phyloP scores from a whole-genome alignment of 2,888 invertebrate species.

The Prostheceraeus crozeri region DNA sequence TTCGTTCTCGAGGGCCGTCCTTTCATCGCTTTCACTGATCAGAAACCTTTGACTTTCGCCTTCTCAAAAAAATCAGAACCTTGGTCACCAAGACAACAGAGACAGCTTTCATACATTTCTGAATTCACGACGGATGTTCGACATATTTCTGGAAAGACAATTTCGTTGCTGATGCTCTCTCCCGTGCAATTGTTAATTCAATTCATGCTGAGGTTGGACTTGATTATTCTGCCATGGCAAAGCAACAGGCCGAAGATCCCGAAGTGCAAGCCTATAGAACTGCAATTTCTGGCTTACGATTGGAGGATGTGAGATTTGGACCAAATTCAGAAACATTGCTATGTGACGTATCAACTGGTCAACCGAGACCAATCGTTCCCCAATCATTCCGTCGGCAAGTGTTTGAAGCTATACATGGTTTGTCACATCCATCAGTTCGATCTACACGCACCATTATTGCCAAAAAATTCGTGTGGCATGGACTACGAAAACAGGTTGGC shows the following conservation, averaged over 20 bases:
- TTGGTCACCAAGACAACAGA: conserved; percentile 11
- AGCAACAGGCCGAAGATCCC: not conserved
- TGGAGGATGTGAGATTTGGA: conserved; percentile 6
- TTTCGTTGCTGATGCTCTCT: conserved; percentile 31
- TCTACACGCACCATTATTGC: conserved; percentile 30
- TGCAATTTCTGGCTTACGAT: not conserved
- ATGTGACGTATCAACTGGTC: conserved; percentile 34
- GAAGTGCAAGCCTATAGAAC: no score
- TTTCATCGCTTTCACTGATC: conserved; percentile 45
- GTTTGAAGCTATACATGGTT: conserved; percentile 20
- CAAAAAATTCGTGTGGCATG: conserved; percentile 22
- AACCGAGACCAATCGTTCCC: conserved; percentile 37
- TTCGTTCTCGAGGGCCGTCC: conserved; percentile 47
- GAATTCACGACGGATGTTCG: no score
- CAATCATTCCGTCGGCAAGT: conserved; percentile 21
- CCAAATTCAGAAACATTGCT: not conserved
- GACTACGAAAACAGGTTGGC: conserved; percentile 41
- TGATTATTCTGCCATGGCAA: not conserved
- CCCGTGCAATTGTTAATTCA: conserved; percentile 3
- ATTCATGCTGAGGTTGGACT: conserved; percentile 6
- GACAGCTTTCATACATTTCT: conserved; percentile 8
- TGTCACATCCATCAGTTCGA: conserved; percentile 32
- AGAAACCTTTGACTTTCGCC: conserved; percentile 46
- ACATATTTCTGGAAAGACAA: no score
- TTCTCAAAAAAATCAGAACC: conserved; percentile 45